Percentiles rank a stretch among this genome's conserved stretches.
Evolutionary conservation across 1,140 invertebrate species (phyloP).

Genomic region (Maconellicoccus hirsutus): DNA sequence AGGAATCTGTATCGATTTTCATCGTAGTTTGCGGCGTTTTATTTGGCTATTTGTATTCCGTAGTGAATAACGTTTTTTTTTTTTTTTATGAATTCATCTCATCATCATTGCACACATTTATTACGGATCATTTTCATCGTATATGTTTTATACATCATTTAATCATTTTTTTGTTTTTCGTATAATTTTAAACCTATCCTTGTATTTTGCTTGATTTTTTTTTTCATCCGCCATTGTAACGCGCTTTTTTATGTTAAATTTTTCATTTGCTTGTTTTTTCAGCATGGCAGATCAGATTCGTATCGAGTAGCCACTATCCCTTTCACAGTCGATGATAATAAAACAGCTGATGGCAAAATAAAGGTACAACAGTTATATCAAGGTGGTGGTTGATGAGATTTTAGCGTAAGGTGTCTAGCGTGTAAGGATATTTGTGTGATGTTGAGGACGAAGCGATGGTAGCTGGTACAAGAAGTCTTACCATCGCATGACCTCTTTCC

Average conservation of each 20-base stretch:
- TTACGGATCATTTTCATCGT: neutral
- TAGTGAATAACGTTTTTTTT: no score
- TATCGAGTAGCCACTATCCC: conserved; percentile 85
- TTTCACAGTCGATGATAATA: conserved; percentile 81
- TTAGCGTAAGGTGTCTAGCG: conserved; percentile 24
- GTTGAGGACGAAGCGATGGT: neutral
- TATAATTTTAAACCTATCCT: neutral
- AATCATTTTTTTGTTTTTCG: neutral
- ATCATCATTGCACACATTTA: neutral
- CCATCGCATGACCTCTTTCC: conserved; percentile 25
- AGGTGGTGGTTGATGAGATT: neutral
- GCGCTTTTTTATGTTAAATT: no score
- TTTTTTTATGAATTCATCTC: no score
- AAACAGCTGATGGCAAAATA: conserved; percentile 79
- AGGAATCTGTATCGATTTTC: no score
- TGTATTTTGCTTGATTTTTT: neutral
- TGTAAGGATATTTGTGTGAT: no score
- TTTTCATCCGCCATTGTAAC: no score
- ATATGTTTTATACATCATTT: neutral
- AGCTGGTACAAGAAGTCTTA: neutral
- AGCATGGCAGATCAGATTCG: conserved; percentile 86
- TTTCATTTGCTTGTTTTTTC: conserved; percentile 26
- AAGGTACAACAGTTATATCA: conserved; percentile 45
- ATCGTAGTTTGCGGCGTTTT: no score
- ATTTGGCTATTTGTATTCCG: no score